Base-by-base conservation (phyloP, 2,113 vertebrate species). In the Fulica atra region DNA sequence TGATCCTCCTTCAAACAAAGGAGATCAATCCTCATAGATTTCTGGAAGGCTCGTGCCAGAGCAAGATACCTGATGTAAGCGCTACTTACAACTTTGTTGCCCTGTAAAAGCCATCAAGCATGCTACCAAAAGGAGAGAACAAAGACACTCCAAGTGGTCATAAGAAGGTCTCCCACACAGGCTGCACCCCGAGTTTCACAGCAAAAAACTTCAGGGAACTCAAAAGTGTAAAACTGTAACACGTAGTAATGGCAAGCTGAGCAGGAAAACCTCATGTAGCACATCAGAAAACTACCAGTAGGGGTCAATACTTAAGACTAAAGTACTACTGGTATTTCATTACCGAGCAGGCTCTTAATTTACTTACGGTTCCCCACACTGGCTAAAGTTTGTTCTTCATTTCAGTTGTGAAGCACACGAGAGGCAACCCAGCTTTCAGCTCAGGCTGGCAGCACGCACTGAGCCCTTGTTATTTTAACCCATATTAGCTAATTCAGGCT, bases 11-110 rank as follows among this genome's bases (percentile, higher is more conserved):
- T 15, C 65, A 7, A 36, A 28, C 8, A 11, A 21, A 31, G 36
- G 24, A 48, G 19, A 42, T 0, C 1, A 11, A 42, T 33, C n/a
- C 23, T 59, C 31, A 3, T 1, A 28, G 77, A 10, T 16, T 56
- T 63, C 59, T 16, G 64, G 28, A 64, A 65, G 71, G 42, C 28
- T 80, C 28, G 18, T 2, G 31, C 25, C 48, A 36, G 17, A 81
- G 51, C 16, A 54, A 54, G 40, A 69, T 10, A 50, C 28, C 42
- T 16, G 13, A 40, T 19, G 23, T 3, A 29, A 76, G 74, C 23
- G 42, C 11, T 12, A 33, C 16, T 38, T 54, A 61, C 26, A 25
- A n/a, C 40, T 28, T 60, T 16, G 33, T 14, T 19, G 81, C 54
- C 36, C n/a, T 16, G n/a, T 17, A 69, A 63, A 88, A 82, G 73